Evolutionary conservation across 1,140 invertebrate species (phyloP).

Genomic region (Delia radicum): DNA sequence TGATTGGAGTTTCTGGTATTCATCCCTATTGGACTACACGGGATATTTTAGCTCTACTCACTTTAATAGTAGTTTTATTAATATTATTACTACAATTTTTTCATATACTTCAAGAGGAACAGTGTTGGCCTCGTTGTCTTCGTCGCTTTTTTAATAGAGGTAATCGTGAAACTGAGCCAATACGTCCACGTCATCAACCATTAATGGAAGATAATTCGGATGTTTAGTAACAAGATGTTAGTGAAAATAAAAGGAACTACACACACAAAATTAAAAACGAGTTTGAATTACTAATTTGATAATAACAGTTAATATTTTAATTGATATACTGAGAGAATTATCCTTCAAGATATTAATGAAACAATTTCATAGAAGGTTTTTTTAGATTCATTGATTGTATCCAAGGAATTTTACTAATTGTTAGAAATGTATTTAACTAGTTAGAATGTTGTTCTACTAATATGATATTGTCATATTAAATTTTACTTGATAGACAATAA

Average conservation of each 20-base stretch:
- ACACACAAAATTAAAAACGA: too few species aligned
- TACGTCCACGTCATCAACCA: not conserved
- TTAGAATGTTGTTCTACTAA: too few species aligned
- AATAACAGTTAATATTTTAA: too few species aligned
- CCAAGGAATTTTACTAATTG: too few species aligned
- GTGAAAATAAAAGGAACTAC: not conserved
- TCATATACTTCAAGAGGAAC: conserved; percentile 43
- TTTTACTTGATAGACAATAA: too few species aligned
- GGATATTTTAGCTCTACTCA: conserved; percentile 39
- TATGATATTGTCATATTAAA: too few species aligned
- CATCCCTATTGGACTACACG: conserved; percentile 48
- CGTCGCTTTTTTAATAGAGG: conserved; percentile 32
- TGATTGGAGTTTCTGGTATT: conserved; percentile 34
- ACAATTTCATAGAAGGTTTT: too few species aligned
- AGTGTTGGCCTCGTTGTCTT: conserved; percentile 33
- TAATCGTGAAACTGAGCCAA: not conserved
- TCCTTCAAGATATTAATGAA: too few species aligned
- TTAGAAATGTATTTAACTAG: too few species aligned
- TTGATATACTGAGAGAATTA: too few species aligned
- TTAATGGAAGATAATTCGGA: not conserved
- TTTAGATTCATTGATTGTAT: too few species aligned
- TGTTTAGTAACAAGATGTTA: not conserved
- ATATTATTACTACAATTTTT: conserved; percentile 46
- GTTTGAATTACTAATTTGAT: too few species aligned
- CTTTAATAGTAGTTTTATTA: conserved; percentile 39